Percentiles rank a stretch among this genome's conserved stretches.
Conservation (phyloP, 2,797 vertebrate species). For the Notamacropus eugenii region DNA sequence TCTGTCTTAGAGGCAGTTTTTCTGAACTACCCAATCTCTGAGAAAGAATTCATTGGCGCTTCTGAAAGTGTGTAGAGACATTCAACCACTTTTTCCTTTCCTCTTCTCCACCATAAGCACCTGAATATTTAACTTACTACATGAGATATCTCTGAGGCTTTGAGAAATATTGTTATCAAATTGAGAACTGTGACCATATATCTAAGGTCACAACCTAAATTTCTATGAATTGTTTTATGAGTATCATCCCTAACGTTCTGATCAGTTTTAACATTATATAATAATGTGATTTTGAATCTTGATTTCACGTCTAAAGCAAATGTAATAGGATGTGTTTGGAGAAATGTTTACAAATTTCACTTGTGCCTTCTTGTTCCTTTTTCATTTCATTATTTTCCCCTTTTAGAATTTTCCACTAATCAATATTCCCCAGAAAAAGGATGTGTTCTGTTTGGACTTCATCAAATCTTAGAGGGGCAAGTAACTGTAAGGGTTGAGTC, state of each 20-base stretch:
- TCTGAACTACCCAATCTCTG: neutral
- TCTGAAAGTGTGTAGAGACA: neutral
- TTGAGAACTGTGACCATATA: neutral
- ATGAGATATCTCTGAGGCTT: neutral
- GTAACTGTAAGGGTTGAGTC: neutral
- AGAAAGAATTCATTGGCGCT: neutral
- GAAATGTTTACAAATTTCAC: neutral
- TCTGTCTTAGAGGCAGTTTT: neutral
- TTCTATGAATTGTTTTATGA: neutral
- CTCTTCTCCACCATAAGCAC: neutral
- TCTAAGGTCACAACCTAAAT: neutral
- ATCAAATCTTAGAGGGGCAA: neutral
- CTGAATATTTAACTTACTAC: neutral
- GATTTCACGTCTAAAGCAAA: neutral
- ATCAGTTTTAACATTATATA: neutral
- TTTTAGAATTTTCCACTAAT: neutral
- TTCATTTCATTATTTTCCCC: neutral
- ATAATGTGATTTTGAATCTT: neutral
- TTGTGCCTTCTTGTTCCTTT: neutral
- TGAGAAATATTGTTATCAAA: neutral
- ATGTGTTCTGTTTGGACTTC: neutral
- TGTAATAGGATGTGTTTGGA: neutral
- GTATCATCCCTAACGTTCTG: neutral
- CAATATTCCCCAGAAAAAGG: neutral
- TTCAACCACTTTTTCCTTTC: neutral